Percentiles rank a stretch among this genome's conserved stretches.
Conservation (phyloP, 2,113 vertebrate genomes). For the Caranx ignobilis region DNA sequence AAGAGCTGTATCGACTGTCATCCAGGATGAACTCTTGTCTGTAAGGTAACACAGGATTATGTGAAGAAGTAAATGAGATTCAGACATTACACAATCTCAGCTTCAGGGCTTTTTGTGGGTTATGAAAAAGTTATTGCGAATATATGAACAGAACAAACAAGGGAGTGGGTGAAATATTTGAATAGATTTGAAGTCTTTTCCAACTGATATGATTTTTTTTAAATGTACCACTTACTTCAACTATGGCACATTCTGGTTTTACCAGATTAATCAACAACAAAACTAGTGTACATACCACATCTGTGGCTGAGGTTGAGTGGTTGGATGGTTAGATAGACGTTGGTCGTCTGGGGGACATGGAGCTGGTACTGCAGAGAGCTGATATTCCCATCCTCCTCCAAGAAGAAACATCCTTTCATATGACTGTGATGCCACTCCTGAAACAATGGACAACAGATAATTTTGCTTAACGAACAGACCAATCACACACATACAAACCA, state of each 20-base stretch:
- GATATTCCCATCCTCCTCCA: conserved; percentile 89
- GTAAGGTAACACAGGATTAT: conserved; percentile 40
- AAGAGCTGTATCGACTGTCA: conserved; percentile 90
- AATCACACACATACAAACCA: neutral
- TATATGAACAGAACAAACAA: neutral
- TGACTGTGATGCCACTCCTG: conserved; percentile 88
- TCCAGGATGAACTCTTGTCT: conserved; percentile 87
- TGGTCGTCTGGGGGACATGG: conserved; percentile 85
- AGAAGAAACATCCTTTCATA: conserved; percentile 91
- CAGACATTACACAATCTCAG: neutral
- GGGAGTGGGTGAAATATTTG: neutral
- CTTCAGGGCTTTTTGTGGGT: neutral
- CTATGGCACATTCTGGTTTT: neutral
- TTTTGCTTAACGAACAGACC: neutral
- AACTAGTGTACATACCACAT: conserved; percentile 48
- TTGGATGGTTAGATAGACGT: conserved; percentile 88
- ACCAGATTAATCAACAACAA: neutral
- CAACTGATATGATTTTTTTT: neutral
- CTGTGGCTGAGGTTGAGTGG: conserved; percentile 84
- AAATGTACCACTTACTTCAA: neutral
- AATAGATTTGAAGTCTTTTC: too few species aligned
- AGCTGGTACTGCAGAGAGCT: conserved; percentile 90
- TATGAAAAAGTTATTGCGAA: neutral
- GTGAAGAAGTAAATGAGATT: neutral
- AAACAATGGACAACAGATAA: conserved; percentile 43